Conservation (phyloP, 2,888 invertebrate species). For the Drosophila kokeensis region DNA sequence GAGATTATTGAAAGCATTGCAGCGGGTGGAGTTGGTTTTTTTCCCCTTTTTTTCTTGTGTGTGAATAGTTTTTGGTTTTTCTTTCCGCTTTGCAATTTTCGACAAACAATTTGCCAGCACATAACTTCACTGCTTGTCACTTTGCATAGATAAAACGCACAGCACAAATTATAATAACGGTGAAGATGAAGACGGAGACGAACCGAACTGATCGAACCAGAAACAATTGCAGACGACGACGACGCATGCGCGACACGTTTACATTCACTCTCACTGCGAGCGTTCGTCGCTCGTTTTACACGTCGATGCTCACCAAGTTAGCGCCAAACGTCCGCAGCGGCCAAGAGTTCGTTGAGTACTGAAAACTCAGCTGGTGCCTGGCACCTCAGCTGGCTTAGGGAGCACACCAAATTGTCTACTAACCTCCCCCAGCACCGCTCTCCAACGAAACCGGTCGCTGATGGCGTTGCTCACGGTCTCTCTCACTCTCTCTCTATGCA, state of each 20-base stretch:
- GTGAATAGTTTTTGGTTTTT: constrained; percentile 26
- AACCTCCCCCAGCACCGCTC: constrained; percentile 5
- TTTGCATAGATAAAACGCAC: constrained; percentile 63
- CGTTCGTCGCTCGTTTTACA: constrained; percentile 16
- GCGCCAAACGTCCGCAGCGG: constrained; percentile 72
- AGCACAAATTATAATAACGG: constrained; percentile 67
- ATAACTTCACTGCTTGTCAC: constrained; percentile 58
- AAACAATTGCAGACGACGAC: constrained; percentile 19
- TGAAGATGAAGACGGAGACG: constrained; percentile 64
- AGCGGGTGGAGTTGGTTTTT: constrained; percentile 57
- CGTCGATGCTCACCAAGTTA: constrained; percentile 45
- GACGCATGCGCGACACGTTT: constrained; percentile 80
- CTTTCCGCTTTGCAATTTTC: constrained; percentile 52
- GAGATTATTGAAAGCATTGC: constrained; percentile 45
- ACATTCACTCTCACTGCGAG: constrained; percentile 75
- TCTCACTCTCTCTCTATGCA: constrained; percentile 10
- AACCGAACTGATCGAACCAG: constrained; percentile 30
- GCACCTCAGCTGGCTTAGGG: constrained; percentile 61
- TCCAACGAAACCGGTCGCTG: constrained; percentile 64
- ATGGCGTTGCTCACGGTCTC: constrained; percentile 20
- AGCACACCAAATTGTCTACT: constrained; percentile 41
- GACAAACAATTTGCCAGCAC: constrained; percentile 58
- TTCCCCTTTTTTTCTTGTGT: not conserved
- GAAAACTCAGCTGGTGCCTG: constrained; percentile 64
- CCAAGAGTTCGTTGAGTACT: constrained; percentile 82